Base-by-base conservation (phyloP, 2,888 invertebrate genomes). In the Andrena bucephala region DNA sequence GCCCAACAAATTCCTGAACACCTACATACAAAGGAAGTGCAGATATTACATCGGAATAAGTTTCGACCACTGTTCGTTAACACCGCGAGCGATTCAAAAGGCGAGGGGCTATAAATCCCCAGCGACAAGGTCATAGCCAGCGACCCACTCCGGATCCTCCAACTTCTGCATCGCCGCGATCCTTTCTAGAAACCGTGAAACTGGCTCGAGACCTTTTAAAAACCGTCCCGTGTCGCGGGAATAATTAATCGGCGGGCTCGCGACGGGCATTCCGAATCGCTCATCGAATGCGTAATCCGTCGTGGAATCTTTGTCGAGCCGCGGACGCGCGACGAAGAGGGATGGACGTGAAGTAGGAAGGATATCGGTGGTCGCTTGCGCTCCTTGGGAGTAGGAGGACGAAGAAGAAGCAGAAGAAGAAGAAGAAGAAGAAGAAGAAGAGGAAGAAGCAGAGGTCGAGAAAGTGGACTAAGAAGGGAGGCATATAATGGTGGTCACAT, bases 221-320 rank as follows among this genome's bases (percentile, higher is more conserved):
- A 67, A 57, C 27, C 2, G 48, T 65, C 4, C 7, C 5, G 59
- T 65, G 69, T 79, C 59, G 73, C 72, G 36, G 50, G 29, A 57
- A 81, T 78, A 86, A 86, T 86, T 85, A 77, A 82, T 74, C 69
- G 69, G 73, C 48, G 42, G n/a, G n/a, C 24, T 52, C 42, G 72
- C 69, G 66, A 57, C 72, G 20, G 24, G 60, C 65, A 74, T 59
- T 62, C 83, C 76, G 86, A 88, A 85, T 87, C 77, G 85, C 86
- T 85, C 70, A 81, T 81, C 77, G 81, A 74, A 80, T 80, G 83
- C 81, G 87, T 87, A 87, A 87, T 88, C 87, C 80, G 60, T 69
- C 66, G 83, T 69, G 74, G 67, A 72, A 81, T 76, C 77, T 76
- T 78, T 31, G 87, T 95, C 95, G 89, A 95, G 95, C 85, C 96